Conservation (phyloP, 2,888 invertebrate species). For the Heteromurus nitidus region DNA sequence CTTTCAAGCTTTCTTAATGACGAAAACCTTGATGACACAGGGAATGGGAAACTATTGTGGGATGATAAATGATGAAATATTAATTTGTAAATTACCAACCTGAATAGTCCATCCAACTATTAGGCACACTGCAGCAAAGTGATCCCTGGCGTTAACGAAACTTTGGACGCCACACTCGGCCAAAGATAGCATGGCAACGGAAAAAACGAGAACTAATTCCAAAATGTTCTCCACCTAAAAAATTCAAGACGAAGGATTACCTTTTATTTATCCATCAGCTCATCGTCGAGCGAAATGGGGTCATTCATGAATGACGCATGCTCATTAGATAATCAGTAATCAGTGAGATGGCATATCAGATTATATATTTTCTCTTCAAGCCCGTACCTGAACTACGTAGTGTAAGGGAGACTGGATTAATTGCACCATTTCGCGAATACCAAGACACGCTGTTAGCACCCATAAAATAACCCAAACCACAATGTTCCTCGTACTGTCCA, state of each 20-base stretch:
- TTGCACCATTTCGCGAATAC: slow-evolving; percentile 73
- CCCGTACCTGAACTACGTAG: slow-evolving; percentile 72
- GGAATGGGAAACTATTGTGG: too few species aligned
- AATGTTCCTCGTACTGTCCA: slow-evolving; percentile 73
- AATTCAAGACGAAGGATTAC: too few species aligned
- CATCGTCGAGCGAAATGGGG: too few species aligned
- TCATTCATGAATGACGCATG: too few species aligned
- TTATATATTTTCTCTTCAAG: not conserved
- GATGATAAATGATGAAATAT: too few species aligned
- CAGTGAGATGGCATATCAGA: too few species aligned
- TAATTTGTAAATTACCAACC: slow-evolving; percentile 57
- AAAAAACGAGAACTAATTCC: slow-evolving; percentile 72
- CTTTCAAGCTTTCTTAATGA: too few species aligned
- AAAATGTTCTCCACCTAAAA: slow-evolving; percentile 73
- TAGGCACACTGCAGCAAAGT: slow-evolving; percentile 74
- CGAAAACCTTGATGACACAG: too few species aligned
- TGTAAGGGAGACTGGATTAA: slow-evolving; percentile 72
- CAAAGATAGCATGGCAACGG: slow-evolving; percentile 72
- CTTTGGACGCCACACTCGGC: slow-evolving; percentile 74
- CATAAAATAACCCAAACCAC: slow-evolving; percentile 73
- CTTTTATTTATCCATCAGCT: too few species aligned
- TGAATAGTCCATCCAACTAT: slow-evolving; percentile 74
- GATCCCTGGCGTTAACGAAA: slow-evolving; percentile 73
- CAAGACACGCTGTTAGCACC: slow-evolving; percentile 72
- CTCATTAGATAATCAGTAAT: too few species aligned